phyloP scores from a whole-genome alignment of 53 echinoderm and acorn worm genomes.

The Crossaster papposus region DNA sequence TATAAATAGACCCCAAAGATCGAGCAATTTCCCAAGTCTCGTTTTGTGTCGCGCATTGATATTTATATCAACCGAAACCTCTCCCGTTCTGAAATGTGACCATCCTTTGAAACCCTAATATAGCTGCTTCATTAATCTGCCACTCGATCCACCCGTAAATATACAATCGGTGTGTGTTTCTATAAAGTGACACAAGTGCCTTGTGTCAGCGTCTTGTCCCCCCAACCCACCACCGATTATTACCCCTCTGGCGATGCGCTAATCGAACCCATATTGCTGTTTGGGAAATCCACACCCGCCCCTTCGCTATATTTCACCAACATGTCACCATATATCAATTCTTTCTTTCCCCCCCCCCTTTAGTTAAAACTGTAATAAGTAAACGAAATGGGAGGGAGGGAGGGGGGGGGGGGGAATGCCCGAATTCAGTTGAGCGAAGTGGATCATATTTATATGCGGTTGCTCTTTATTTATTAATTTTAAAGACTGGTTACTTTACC shows the following conservation, averaged over 20 bases:
- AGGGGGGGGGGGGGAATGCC: too few species aligned
- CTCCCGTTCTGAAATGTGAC: neutral
- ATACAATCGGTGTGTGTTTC: neutral
- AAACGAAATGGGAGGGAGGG: neutral
- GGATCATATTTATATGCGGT: too few species aligned
- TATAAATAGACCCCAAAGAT: too few species aligned
- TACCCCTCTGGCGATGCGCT: neutral
- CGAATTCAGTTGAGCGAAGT: too few species aligned
- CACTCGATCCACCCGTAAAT: neutral
- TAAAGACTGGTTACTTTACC: neutral
- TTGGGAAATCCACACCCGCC: neutral
- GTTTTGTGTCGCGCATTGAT: neutral
- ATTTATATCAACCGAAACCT: neutral
- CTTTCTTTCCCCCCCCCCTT: too few species aligned
- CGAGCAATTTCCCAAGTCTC: conserved; percentile 13
- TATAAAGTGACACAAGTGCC: neutral
- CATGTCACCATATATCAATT: conserved; percentile 11
- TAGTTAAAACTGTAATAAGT: neutral
- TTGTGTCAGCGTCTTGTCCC: neutral
- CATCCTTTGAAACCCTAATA: neutral
- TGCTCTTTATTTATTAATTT: neutral
- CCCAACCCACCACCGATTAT: neutral
- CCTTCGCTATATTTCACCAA: conserved; percentile 7
- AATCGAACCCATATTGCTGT: conserved; percentile 39
- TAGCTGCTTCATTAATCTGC: neutral